Conservation (phyloP, 2,113 vertebrate genomes). For the Oncorhynchus mykiss region DNA sequence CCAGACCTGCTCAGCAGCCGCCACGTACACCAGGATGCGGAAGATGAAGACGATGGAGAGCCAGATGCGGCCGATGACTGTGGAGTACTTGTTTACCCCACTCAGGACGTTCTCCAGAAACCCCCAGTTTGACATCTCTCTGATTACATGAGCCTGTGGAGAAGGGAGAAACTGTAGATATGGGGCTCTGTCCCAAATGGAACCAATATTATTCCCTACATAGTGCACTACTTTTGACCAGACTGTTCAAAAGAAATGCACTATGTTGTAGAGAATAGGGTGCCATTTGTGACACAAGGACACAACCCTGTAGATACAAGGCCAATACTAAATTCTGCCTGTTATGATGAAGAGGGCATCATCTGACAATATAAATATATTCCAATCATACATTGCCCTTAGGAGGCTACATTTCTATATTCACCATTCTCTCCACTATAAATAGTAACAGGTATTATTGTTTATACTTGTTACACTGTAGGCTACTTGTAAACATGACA, state of each 20-base stretch:
- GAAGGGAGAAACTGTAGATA: neutral
- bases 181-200: neutral
- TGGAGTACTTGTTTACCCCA: slow-evolving; percentile 88
- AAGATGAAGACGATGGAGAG: slow-evolving; percentile 82
- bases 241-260: no score
- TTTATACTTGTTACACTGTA: no score
- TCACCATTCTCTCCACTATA: no score
- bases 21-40: slow-evolving; percentile 82
- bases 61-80: slow-evolving; percentile 82
- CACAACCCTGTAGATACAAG: neutral
- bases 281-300: no score
- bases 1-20: slow-evolving; percentile 85
- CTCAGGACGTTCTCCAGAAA: slow-evolving; percentile 81
- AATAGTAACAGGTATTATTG: no score
- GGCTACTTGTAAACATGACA: no score
- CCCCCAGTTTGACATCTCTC: slow-evolving; percentile 81
- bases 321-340: neutral
- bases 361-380: neutral
- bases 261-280: no score
- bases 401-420: no score
- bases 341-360: neutral
- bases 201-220: no score
- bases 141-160: neutral
- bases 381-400: neutral
- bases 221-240: no score